Base-by-base conservation (phyloP, 2,888 invertebrate species). In the Lithophane leautieri region DNA sequence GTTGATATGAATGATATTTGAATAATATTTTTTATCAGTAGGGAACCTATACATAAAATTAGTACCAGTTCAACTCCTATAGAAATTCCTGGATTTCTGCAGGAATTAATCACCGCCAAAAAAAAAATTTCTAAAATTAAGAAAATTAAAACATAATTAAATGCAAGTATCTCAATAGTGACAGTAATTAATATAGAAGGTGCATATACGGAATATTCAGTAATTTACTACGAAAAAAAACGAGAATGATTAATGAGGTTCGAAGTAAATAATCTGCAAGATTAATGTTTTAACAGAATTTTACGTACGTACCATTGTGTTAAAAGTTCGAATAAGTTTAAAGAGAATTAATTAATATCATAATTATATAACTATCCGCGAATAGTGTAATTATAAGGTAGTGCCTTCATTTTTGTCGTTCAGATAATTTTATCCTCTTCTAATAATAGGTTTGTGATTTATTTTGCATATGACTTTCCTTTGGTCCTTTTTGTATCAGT, bases 261-360 rank as follows among this genome's bases (percentile, higher is more conserved):
- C 8, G 65, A 63, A 47, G 47, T 58, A 70, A 81, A 84, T 73
- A 71, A 73, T 77, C 72, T 71, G 70, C 25, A 82, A 69, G 70
- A 85, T 77, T 77, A 83, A 82, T 82, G 62, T 58, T 71, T 73
- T 28, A 71, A 44, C 71, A 70, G 54, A 61, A 56, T 70, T 68
- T 75, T 63, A 44, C 52, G 50, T 25, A 22, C 34, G 44, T n/a
- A 72, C 22, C 34, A 72, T 40, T 52, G 34, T 58, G 56, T 61
- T 68, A 44, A 70, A 67, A 68, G 6, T 54, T 34, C 22, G 47
- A 58, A 74, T 74, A 60, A 25, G 8, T 63, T 47, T 28, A 34
- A 62, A 71, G 60, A 42, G 3, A 65, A 65, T 62, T 0, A 70
- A 66, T 65, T 14, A 56, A 44, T 52, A 66, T n/a, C 7, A 47